These are phyloP conservation scores for Drosophila teissieri DNA, from an alignment of 1,140 invertebrate species.

Conservation along the genomic window DNA sequence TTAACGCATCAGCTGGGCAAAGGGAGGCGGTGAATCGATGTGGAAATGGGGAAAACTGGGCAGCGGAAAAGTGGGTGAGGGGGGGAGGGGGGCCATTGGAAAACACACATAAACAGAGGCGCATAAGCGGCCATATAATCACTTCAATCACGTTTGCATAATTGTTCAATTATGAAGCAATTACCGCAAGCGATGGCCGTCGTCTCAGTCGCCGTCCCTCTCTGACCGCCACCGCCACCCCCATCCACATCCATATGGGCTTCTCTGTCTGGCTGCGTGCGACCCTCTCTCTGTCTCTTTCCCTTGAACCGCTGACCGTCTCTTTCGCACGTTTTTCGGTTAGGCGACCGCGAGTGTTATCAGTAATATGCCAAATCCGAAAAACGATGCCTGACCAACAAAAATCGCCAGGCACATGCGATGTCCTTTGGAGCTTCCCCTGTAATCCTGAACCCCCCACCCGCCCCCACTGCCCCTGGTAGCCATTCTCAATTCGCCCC, in stretches of 20 bases:
- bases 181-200: slow-evolving; percentile 66
- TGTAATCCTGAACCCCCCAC: slow-evolving; percentile 1
- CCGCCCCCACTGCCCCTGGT: no score
- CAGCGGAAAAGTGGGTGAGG: neutral
- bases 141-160: slow-evolving; percentile 82
- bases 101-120: slow-evolving; percentile 59
- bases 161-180: slow-evolving; percentile 82
- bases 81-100: slow-evolving; percentile 13
- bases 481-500: neutral
- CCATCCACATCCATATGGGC: neutral
- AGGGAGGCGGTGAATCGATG: slow-evolving; percentile 11
- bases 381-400: slow-evolving; percentile 63
- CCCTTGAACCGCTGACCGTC: slow-evolving; percentile 15
- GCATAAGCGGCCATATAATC: slow-evolving; percentile 79
- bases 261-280: slow-evolving; percentile 4
- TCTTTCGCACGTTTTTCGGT: slow-evolving; percentile 26
- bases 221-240: neutral
- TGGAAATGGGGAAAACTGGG: slow-evolving; percentile 1
- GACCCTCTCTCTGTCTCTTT: neutral
- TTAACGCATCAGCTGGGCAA: slow-evolving; percentile 26
- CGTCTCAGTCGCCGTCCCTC: slow-evolving; percentile 17
- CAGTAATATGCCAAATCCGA: slow-evolving; percentile 72
- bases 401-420: slow-evolving; percentile 47
- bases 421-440: slow-evolving; percentile 31
- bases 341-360: slow-evolving; percentile 47